These are phyloP conservation scores for Spodoptera picta DNA, from an alignment of 2,888 invertebrate species.

Conservation along the genomic window DNA sequence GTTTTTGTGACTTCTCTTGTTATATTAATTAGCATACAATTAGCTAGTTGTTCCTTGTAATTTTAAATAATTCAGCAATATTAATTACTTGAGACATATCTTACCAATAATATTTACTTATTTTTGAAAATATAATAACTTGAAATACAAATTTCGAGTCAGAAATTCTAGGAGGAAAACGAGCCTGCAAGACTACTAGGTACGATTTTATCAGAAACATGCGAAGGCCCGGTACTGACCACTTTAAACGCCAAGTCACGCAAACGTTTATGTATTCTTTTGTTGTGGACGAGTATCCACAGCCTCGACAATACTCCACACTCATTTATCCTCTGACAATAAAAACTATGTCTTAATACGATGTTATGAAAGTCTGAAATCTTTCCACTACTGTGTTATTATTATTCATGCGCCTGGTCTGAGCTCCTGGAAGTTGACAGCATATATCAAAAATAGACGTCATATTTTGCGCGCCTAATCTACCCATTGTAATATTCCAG, in stretches of 20 bases:
- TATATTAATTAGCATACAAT: no score
- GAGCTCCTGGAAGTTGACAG: no score
- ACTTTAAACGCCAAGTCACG: slow-evolving; percentile 57
- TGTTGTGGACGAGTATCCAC: slow-evolving; percentile 34
- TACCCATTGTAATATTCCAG: slow-evolving; percentile 67
- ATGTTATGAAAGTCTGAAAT: slow-evolving; percentile 20
- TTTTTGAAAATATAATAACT: slow-evolving; percentile 1
- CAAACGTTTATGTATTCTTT: slow-evolving; percentile 51
- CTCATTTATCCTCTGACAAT: slow-evolving; percentile 43
- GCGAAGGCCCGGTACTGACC: slow-evolving; percentile 40
- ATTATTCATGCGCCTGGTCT: slow-evolving; percentile 3
- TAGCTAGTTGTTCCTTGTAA: no score
- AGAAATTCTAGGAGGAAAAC: slow-evolving; percentile 40
- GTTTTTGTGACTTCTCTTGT: no score
- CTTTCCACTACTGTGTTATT: slow-evolving; percentile 14
- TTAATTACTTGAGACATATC: neutral
- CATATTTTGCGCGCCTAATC: neutral
- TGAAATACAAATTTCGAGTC: neutral
- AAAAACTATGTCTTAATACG: slow-evolving; percentile 19
- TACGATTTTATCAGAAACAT: slow-evolving; percentile 35
- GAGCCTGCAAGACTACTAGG: slow-evolving; percentile 22
- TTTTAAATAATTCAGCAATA: no score
- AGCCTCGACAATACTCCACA: slow-evolving; percentile 37
- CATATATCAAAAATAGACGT: no score
- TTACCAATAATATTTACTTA: neutral